Percentiles rank a stretch among this genome's conserved stretches.
phyloP scores from a whole-genome alignment of 2,888 invertebrate species.

The Nomada flava region DNA sequence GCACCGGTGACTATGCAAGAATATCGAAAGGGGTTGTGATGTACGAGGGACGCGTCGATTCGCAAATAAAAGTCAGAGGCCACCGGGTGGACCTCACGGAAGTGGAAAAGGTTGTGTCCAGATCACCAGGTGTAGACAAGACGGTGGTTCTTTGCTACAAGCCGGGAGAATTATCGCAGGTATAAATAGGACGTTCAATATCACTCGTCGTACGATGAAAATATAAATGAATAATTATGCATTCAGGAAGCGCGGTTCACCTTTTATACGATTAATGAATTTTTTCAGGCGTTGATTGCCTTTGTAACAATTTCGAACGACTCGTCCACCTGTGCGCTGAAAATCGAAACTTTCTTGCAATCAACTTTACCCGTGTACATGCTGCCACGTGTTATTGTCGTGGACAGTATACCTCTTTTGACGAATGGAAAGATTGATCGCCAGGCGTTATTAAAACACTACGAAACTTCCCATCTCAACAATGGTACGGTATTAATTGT shows the following conservation, averaged over 20 bases:
- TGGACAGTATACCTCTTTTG: conserved; percentile 91
- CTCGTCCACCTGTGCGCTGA: conserved; percentile 84
- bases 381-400: conserved; percentile 90
- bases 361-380: conserved; percentile 90
- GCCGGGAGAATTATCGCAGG: conserved; percentile 87
- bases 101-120: conserved; percentile 90
- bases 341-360: conserved; percentile 88
- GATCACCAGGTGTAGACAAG: conserved; percentile 89
- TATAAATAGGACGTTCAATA: conserved; percentile 63
- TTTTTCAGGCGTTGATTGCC: conserved; percentile 89
- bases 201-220: background rate
- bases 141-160: conserved; percentile 92
- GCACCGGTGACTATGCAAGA: conserved; percentile 94
- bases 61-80: conserved; percentile 94
- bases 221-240: no score
- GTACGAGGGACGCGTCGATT: conserved; percentile 94
- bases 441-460: conserved; percentile 90
- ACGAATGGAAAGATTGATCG: conserved; percentile 96
- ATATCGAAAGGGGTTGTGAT: conserved; percentile 88
- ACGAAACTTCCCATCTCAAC: conserved; percentile 86
- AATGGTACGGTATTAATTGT: conserved; percentile 54
- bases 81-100: conserved; percentile 94
- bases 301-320: conserved; percentile 86
- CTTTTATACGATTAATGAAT: background rate
- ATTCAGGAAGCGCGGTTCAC: background rate